Percentiles rank a stretch among this genome's conserved stretches.
Evolutionary conservation across 2,888 invertebrate species (phyloP).

Genomic region (Lepetodrilus schrolli): DNA sequence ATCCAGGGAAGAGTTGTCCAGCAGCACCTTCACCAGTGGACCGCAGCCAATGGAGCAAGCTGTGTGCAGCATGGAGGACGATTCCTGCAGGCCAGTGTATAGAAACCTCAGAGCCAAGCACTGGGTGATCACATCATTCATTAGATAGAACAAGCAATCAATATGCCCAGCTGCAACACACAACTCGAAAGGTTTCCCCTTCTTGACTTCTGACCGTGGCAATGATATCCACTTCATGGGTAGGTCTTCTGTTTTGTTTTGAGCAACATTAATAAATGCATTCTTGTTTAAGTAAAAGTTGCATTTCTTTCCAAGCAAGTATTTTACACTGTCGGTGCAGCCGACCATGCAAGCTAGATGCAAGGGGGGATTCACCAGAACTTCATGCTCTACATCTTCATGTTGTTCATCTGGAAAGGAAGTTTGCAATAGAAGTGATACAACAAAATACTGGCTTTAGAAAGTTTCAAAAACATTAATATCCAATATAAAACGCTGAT

Average conservation of each 20-base stretch:
- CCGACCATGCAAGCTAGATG: constrained; percentile 33
- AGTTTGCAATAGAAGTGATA: too few species aligned
- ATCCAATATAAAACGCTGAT: too few species aligned
- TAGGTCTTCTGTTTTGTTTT: background rate
- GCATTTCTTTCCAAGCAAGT: background rate
- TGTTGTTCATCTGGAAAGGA: too few species aligned
- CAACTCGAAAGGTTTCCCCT: constrained; percentile 32
- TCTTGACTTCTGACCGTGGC: background rate
- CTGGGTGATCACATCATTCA: constrained; percentile 22
- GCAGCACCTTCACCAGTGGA: constrained; percentile 5
- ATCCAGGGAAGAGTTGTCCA: constrained; percentile 14
- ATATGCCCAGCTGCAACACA: background rate
- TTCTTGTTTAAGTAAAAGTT: background rate
- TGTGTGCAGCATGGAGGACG: constrained; percentile 25
- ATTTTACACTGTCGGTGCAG: background rate
- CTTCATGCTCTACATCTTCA: background rate
- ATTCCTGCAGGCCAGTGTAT: constrained; percentile 29
- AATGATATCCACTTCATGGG: background rate
- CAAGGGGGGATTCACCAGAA: constrained; percentile 17
- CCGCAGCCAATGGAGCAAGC: constrained; percentile 33
- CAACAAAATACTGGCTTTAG: too few species aligned
- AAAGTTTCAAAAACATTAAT: too few species aligned
- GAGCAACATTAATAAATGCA: background rate
- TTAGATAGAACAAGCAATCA: constrained; percentile 15
- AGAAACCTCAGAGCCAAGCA: constrained; percentile 24